Evolutionary conservation across 2,797 vertebrate genomes (phyloP), one percentile per base, ranked within the genome.

Genomic region (Aplochiton taeniatus): DNA sequence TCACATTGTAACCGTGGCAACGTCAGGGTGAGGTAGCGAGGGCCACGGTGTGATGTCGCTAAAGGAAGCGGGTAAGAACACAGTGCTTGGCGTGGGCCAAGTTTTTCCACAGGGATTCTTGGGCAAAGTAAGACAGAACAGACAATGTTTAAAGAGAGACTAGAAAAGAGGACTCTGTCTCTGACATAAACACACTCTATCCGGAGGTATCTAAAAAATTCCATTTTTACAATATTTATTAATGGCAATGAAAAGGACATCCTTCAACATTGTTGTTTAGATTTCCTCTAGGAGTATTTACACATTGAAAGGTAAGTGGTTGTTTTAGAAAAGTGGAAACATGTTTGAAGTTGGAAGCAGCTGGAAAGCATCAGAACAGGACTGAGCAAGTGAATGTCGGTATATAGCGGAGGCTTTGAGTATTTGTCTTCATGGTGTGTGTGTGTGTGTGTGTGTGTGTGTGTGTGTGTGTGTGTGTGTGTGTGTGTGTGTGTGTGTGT

Each of bases 361-460:
- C 84, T 90, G 87, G 83, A 74, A 84, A 57, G 73, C 69, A 85
- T 89, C 82, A 83, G 46, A 0, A 58, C 72, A 69, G 61, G 69
- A 61, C 59, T 51, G 58, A 70, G 61, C 57, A 58, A 74, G 73
- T 74, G 62, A 74, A 68, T 68, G 67, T 76, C 57, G 66, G 66
- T 83, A 73, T 77, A 83, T 62, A 75, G 4, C 42, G 10, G 65
- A 31, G 31, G 31, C 31, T 31, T 31, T 31, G 31, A 31, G 31
- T 31, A 6, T 2, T 31, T 31, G 3, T 31, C 31, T 31, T 31
- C 31, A 31, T 2, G 6, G 56, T 58, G 56, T 58, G 55, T 43
- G 55, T 58, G 19, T 58, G 55, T 58, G 20, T 58, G 20, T 58
- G 56, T 58, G 41, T 58, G 41, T 58, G 41, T 58, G 41, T 44